Base-by-base conservation (phyloP, 2,797 vertebrate species). In the Brachyalestes nurse region DNA sequence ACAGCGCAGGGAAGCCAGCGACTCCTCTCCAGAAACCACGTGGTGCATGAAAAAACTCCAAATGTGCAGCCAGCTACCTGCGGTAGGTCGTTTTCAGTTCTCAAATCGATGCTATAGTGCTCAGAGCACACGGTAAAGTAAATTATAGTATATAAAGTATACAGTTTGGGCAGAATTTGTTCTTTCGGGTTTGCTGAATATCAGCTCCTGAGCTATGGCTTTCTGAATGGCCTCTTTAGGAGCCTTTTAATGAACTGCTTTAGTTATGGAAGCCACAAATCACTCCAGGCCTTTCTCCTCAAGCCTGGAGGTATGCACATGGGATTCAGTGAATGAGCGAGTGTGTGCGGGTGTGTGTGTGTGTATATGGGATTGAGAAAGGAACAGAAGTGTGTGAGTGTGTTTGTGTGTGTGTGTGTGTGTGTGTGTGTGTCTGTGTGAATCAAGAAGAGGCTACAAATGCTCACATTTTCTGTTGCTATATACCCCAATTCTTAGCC, bases 211-310 rank as follows among this genome's bases (percentile, higher is more conserved):
- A 38, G 40, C 75, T 58, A 14, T 66, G 64, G 67, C 49, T 0
- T 47, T 55, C 51, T 72, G 47, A 89, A 89, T 86, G 81, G 87
- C 78, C 72, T 88, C 80, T 83, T 78, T 78, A 86, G 73, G 87
- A 88, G 85, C 79, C 84, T 80, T 79, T 91, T 91, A 87, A 91
- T 91, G 83, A 88, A 91, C 81, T 87, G 75, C 84, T 85, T 91
- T 88, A 87, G 85, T 86, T 86, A 87, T 87, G 83, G 85, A 90
- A 87, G 88, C 92, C 86, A 86, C 88, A 93, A 90, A 91, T 91
- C 86, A 89, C 81, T 76, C 57, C 69, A 55, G 66, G 58, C 19
- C 38, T 62, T 81, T 85, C 42, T 76, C 57, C 61, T 23, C 5
- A 57, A 66, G 45, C 21, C n/a, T 34, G 75, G 49, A 71, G 58